These are phyloP conservation scores for Atrina japonica DNA, from an alignment of 2,888 invertebrate species.

Conservation along the genomic window DNA sequence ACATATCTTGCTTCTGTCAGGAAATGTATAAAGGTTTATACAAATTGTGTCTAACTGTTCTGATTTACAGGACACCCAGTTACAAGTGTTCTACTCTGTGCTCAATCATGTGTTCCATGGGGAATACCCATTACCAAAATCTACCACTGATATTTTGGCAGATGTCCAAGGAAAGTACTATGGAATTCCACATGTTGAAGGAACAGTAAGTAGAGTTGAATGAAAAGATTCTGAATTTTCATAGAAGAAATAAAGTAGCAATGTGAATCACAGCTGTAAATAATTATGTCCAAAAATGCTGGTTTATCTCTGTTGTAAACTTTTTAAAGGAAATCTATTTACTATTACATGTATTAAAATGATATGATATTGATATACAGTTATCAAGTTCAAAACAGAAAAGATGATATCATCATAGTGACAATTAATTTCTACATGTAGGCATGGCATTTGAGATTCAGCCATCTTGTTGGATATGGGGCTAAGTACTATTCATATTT, in stretches of 20 bases:
- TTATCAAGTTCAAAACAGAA: too few species aligned
- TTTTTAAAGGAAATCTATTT: too few species aligned
- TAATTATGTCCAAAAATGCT: too few species aligned
- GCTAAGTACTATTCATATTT: slow-evolving; percentile 99
- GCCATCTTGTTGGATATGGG: slow-evolving; percentile 98
- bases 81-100: slow-evolving; percentile 90
- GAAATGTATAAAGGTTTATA: too few species aligned
- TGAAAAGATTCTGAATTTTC: not conserved
- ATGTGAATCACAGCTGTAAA: too few species aligned
- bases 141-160: slow-evolving; percentile 88
- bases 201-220: slow-evolving; percentile 86
- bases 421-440: slow-evolving; percentile 78
- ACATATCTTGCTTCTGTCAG: too few species aligned
- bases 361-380: too few species aligned
- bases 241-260: too few species aligned
- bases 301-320: too few species aligned
- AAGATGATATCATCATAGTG: too few species aligned
- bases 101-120: slow-evolving; percentile 95
- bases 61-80: slow-evolving; percentile 71
- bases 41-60: too few species aligned
- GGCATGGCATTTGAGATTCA: slow-evolving; percentile 98
- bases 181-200: slow-evolving; percentile 90
- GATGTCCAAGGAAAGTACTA: slow-evolving; percentile 91
- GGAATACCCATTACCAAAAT: slow-evolving; percentile 81
- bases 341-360: too few species aligned